A percentile compares a stretch with the other conserved stretches of the same genome.
phyloP scores from a whole-genome alignment of 1,140 invertebrate species.

The Nebria ingens region DNA sequence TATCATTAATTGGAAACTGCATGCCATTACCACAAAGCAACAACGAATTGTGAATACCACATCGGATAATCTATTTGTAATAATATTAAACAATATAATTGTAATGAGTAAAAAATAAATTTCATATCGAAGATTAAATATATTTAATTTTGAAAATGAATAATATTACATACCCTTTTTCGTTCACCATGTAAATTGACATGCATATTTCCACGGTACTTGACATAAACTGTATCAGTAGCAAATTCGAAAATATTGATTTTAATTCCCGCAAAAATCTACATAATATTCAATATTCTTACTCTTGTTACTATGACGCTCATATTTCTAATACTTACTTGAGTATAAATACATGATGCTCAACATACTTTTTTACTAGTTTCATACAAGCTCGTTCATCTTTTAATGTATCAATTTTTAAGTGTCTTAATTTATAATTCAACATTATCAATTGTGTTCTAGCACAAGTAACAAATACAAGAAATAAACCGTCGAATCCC shows the following conservation, averaged over 20 bases:
- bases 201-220: neutral
- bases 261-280: neutral
- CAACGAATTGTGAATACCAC: neutral
- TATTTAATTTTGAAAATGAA: too few relatives aligned
- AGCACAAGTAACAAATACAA: neutral
- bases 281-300: neutral
- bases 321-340: neutral
- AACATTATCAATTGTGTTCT: neutral
- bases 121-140: too few relatives aligned
- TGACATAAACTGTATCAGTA: neutral
- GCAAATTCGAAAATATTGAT: neutral
- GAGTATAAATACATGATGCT: neutral
- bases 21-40: neutral
- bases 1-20: neutral
- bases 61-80: neutral
- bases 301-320: too few relatives aligned
- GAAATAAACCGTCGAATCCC: neutral
- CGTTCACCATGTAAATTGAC: neutral
- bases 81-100: too few relatives aligned
- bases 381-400: neutral
- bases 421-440: neutral
- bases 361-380: neutral
- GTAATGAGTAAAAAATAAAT: too few relatives aligned
- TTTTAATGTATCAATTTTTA: neutral
- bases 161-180: too few relatives aligned